Percentiles rank a stretch among this genome's conserved stretches.
Conservation (phyloP, 1,140 invertebrate species). For the Bacillus rossius region DNA sequence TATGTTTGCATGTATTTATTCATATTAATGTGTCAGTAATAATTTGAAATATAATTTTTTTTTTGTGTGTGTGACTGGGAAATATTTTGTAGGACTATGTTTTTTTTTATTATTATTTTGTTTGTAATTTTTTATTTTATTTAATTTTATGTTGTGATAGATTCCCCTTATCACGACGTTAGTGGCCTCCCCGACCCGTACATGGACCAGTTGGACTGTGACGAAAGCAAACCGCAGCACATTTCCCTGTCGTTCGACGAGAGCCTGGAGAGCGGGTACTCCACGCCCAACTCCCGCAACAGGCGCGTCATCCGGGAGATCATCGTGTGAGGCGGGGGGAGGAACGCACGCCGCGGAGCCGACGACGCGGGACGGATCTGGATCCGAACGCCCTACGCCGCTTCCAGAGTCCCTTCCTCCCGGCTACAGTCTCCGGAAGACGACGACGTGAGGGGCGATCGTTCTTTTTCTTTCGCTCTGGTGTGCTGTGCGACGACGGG, state of each 20-base stretch:
- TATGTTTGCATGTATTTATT: too few species aligned
- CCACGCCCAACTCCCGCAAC: constrained; percentile 85
- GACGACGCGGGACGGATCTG: too few species aligned
- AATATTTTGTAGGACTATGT: neutral
- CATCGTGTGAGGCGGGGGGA: constrained; percentile 68
- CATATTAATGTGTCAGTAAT: too few species aligned
- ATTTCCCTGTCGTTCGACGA: constrained; percentile 86
- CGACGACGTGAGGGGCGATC: too few species aligned
- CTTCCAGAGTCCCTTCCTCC: too few species aligned
- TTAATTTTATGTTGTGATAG: constrained; percentile 40
- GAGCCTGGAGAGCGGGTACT: constrained; percentile 86
- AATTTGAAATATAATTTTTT: neutral
- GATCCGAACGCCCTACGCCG: too few species aligned
- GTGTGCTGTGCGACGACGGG: too few species aligned
- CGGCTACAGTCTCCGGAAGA: too few species aligned
- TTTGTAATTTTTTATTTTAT: neutral
- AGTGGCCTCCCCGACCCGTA: constrained; percentile 85
- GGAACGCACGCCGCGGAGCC: too few species aligned
- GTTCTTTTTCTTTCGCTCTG: too few species aligned
- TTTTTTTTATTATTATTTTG: neutral
- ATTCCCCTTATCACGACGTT: constrained; percentile 89
- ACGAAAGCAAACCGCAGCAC: constrained; percentile 59
- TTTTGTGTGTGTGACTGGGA: too few species aligned
- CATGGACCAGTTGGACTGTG: constrained; percentile 68
- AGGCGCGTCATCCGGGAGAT: constrained; percentile 88